Evolutionary conservation across 2,113 vertebrate genomes (phyloP), one percentile per base, ranked within the genome.

Genomic region (Trachemys scripta): DNA sequence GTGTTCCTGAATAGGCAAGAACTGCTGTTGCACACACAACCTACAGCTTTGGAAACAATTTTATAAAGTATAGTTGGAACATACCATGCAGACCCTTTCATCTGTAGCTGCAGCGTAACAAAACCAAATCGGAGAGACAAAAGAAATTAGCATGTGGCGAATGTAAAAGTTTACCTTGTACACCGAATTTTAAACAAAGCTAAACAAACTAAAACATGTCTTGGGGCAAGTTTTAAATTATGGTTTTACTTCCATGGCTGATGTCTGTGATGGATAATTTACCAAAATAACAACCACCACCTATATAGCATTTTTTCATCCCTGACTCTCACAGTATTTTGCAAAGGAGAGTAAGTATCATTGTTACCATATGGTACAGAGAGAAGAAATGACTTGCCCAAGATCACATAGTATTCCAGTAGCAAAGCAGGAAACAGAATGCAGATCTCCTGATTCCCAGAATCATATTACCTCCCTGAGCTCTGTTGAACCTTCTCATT

Each of bases 401-500:
- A 50, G 13, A 4, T 94, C 84, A 47, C 1, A 1, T 22, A 78
- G 25, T 29, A 13, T 47, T 29, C 25, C 42, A 27, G 24, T 45
- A 47, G 14, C 42, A 95, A 88, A 69, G 19, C 19, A 69, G 31
- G 72, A 81, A 89, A 27, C 10, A 78, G 29, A 87, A 92, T 87
- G 51, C 45, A 76, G 13, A 12, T 87, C 19, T 83, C 50, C 82
- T 78, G 14, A 82, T 13, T 38, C 13, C 88, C 24, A 76, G 84
- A 10, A 82, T 7, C 0, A 0, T 12, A 2, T 51, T 42, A 1
- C 1, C 19, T 7, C 87, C 0, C 13, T 65, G 17, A 31, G 25
- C 25, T 22, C 14, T 13, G 31, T 51, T 24, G 24, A 94, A 93
- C 62, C 16, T 22, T 2, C 4, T 16, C 35, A 5, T 53, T 85